Conservation (phyloP, 2,888 invertebrate genomes). For the Synergus itoensis region DNA sequence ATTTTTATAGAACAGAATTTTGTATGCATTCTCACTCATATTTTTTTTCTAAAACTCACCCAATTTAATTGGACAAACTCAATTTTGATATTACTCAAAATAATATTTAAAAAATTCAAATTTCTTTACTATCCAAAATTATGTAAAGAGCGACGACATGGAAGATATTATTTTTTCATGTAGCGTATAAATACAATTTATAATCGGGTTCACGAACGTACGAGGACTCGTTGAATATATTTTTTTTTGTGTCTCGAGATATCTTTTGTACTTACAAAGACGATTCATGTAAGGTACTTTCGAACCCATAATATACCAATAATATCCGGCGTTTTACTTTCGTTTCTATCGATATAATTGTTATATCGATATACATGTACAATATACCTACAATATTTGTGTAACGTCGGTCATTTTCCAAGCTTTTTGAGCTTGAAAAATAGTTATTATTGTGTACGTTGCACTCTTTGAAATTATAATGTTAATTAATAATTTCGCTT, state of each 20-base stretch:
- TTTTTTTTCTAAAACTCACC: neutral
- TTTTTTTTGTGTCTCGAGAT: slow-evolving; percentile 22
- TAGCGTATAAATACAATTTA: slow-evolving; percentile 50
- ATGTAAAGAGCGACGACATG: slow-evolving; percentile 35
- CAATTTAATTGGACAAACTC: neutral
- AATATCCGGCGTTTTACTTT: slow-evolving; percentile 48
- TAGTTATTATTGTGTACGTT: slow-evolving; percentile 28
- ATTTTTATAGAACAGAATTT: neutral
- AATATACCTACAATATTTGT: slow-evolving; percentile 68
- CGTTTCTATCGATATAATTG: slow-evolving; percentile 48
- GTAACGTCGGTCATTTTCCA: slow-evolving; percentile 61
- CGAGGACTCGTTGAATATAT: slow-evolving; percentile 22
- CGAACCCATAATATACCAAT: slow-evolving; percentile 58
- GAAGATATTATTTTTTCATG: slow-evolving; percentile 42
- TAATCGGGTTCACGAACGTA: slow-evolving; percentile 48
- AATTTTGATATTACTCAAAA: neutral
- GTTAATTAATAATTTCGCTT: slow-evolving; percentile 25
- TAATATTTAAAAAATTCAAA: neutral
- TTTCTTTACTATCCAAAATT: neutral
- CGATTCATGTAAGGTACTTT: slow-evolving; percentile 62
- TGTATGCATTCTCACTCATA: neutral
- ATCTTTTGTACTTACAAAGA: slow-evolving; percentile 65
- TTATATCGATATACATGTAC: slow-evolving; percentile 71
- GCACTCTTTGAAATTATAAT: slow-evolving; percentile 35
- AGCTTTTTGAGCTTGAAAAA: slow-evolving; percentile 42